Conservation (phyloP, 1,140 invertebrate genomes). For the Philopotamus ludificatus region DNA sequence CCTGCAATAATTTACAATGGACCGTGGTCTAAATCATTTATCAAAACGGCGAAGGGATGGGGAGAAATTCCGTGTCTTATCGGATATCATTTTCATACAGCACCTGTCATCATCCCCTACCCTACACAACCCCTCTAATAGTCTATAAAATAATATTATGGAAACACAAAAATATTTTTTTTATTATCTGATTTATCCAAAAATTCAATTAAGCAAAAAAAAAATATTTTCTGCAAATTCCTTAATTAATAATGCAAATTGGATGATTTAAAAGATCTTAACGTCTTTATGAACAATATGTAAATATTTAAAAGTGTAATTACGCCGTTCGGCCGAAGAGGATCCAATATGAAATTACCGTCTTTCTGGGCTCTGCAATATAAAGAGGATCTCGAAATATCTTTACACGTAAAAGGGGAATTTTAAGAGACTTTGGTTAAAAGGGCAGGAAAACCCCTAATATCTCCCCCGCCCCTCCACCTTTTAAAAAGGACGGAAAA, state of each 20-base stretch:
- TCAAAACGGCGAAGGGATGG: constrained; percentile 13
- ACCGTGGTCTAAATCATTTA: constrained; percentile 32
- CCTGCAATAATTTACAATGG: constrained; percentile 30
- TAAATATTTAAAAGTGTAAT: too few species aligned
- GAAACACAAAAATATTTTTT: too few species aligned
- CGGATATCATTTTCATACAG: too few species aligned
- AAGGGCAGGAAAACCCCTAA: constrained; percentile 4
- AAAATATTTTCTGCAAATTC: too few species aligned
- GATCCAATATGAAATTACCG: background rate
- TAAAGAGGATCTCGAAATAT: constrained; percentile 7
- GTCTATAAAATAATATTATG: too few species aligned
- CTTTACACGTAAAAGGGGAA: constrained; percentile 1
- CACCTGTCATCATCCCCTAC: too few species aligned
- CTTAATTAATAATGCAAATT: too few species aligned
- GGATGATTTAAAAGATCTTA: too few species aligned
- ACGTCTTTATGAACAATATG: too few species aligned
- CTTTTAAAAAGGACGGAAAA: constrained; percentile 21
- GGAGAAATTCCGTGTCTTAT: constrained; percentile 5
- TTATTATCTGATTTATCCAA: too few species aligned
- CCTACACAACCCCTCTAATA: too few species aligned
- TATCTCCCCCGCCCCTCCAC: background rate
- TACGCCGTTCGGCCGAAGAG: background rate
- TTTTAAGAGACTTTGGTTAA: constrained; percentile 15
- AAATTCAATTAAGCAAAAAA: too few species aligned
- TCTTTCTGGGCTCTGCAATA: background rate